Base-by-base conservation (phyloP, 2,113 vertebrate genomes). In the Ceratotherium simum region DNA sequence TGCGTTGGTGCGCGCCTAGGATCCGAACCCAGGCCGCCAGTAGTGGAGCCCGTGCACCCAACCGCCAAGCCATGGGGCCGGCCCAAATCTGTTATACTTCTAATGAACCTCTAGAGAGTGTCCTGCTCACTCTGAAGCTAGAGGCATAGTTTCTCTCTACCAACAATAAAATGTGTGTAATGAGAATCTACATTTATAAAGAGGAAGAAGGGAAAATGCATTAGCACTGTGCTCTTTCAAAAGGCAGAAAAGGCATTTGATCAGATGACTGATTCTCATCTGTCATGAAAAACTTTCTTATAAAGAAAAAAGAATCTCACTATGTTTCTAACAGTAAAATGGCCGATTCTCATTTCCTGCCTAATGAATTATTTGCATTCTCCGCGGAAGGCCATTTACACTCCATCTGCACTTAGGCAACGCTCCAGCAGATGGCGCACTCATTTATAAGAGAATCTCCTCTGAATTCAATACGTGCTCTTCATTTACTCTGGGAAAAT, bases 341-440 rank as follows among this genome's bases (percentile, higher is more conserved):
- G 80, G 51, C 58, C 0, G 0, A 56, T 88, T 98, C 73, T 96
- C 73, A 97, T 97, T 97, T 97, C 87, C 91, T 80, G 54, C 48
- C 39, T 90, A 90, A 96, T 95, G 48, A 96, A 95, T 98, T 97
- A 98, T 96, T 97, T 97, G 90, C 62, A 81, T 87, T 96, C 39
- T 85, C 60, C 13, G 7, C 64, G 11, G 6, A 75, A 95, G 91
- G 87, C 80, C 20, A 75, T 95, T 94, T 92, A 87, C 69, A 75
- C 83, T 94, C 92, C 65, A 54, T 69, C 29, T 92, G 60, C 48
- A 69, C 27, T 95, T 92, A 72, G 48, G 82, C 46, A 86, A 8
- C 39, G 67, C 48, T 95, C 78, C 67, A 82, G 46, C 95, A 39
- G 29, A 51, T 64, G 39, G 46, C 0, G 3, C 6, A 39, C 39